Conservation (phyloP, 2,113 vertebrate species). For the Elaphurus davidianus region DNA sequence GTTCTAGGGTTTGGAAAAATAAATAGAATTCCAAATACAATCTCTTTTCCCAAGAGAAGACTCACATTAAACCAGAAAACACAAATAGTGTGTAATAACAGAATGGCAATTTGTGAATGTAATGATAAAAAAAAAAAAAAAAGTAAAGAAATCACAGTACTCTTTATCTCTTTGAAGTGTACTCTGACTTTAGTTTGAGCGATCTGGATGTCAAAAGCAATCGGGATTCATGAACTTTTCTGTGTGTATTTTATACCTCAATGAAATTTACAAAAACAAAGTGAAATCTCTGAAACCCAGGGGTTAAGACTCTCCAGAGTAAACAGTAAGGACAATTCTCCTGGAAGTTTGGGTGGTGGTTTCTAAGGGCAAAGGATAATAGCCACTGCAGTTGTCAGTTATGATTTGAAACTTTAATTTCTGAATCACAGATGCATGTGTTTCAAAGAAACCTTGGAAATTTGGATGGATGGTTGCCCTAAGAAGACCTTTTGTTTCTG, state of each 20-base stretch:
- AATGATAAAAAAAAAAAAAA: neutral
- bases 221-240: neutral
- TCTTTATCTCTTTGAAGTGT: neutral
- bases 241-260: neutral
- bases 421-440: neutral
- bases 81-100: neutral
- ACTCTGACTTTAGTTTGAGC: neutral
- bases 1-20: neutral
- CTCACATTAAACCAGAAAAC: neutral
- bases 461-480: neutral
- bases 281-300: neutral
- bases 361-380: neutral
- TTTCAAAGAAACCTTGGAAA: neutral
- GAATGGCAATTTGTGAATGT: neutral
- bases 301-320: neutral
- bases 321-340: neutral
- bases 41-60: neutral
- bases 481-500: neutral
- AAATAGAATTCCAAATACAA: neutral
- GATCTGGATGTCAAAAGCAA: neutral
- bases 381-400: neutral
- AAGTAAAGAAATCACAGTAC: neutral
- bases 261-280: neutral
- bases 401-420: slow-evolving; percentile 2
- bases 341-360: neutral